Evolutionary conservation across 2,888 invertebrate genomes (phyloP).

Genomic region (Lasius platythorax): DNA sequence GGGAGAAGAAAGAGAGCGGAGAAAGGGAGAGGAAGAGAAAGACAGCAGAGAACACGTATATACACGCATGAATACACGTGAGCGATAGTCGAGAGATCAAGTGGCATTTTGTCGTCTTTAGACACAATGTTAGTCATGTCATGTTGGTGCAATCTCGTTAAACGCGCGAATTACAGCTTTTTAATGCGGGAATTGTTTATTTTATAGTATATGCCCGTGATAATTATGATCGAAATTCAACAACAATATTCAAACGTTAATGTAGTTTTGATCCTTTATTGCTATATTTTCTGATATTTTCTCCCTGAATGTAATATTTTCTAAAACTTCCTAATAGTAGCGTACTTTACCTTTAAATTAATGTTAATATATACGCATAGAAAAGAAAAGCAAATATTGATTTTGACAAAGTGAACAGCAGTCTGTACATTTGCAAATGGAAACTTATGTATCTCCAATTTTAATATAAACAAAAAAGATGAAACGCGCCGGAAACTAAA

Average conservation of each 20-base stretch:
- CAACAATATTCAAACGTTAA: neutral
- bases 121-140: conserved; percentile 47
- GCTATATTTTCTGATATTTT: neutral
- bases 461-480: conserved; percentile 5
- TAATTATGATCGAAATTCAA: neutral
- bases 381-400: conserved; percentile 39
- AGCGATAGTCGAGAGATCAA: conserved; percentile 70
- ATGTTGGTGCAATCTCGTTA: conserved; percentile 49
- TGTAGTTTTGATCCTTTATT: neutral
- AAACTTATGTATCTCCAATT: conserved; percentile 25
- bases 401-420: conserved; percentile 22
- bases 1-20: conserved; percentile 46
- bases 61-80: conserved; percentile 32
- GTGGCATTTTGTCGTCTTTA: conserved; percentile 68
- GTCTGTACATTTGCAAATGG: conserved; percentile 5
- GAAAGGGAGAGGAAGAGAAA: conserved; percentile 10
- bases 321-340: neutral
- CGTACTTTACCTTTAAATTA: conserved; percentile 24
- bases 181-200: conserved; percentile 10
- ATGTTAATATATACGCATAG: conserved; percentile 18
- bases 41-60: conserved; percentile 22
- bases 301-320: neutral
- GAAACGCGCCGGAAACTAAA: conserved; percentile 10
- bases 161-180: conserved; percentile 19
- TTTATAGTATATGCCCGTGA: neutral